phyloP scores from a whole-genome alignment of 2,797 vertebrate species.

The Cottoperca gobio region DNA sequence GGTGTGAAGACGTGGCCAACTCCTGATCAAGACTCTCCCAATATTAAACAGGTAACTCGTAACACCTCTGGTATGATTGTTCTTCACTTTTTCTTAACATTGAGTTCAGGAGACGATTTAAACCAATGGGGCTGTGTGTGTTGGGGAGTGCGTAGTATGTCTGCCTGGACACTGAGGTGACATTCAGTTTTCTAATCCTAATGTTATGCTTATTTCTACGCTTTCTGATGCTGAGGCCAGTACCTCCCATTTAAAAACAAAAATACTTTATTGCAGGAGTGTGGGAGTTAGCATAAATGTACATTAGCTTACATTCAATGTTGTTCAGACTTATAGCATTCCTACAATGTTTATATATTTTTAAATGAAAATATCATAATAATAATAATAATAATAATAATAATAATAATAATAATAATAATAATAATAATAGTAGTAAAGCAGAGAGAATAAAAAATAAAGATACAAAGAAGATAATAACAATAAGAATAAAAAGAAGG shows the following conservation, averaged over 20 bases:
- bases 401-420: too few species aligned
- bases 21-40: constrained; percentile 42
- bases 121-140: constrained; percentile 1
- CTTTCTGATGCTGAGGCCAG: neutral
- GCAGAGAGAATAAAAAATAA: too few species aligned
- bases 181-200: neutral
- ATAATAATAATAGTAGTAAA: too few species aligned
- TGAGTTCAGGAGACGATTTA: neutral
- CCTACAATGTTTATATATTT: too few species aligned
- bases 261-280: too few species aligned
- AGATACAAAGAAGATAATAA: too few species aligned
- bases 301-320: too few species aligned
- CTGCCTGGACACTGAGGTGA: neutral
- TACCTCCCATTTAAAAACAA: neutral
- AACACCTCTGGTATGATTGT: neutral
- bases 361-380: too few species aligned
- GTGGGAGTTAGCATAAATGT: too few species aligned
- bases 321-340: too few species aligned
- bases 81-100: constrained; percentile 3
- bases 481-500: too few species aligned
- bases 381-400: too few species aligned
- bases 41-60: constrained; percentile 67
- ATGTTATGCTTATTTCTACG: constrained; percentile 2
- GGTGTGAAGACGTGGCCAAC: constrained; percentile 56
- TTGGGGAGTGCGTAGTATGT: neutral